phyloP scores from a whole-genome alignment of 1,140 invertebrate species.

The Trichonephila inaurata region DNA sequence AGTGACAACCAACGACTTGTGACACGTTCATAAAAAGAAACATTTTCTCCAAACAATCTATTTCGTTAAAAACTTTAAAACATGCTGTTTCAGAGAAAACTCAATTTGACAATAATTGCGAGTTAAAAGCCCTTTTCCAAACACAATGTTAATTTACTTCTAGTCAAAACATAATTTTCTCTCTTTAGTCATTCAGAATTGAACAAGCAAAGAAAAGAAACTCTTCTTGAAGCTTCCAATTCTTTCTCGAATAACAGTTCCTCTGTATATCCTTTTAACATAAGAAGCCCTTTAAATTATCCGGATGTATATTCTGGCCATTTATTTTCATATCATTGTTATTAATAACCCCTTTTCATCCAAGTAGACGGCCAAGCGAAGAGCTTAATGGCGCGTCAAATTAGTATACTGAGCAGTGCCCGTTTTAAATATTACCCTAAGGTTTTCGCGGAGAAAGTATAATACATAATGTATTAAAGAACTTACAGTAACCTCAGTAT shows the following conservation, averaged over 20 bases:
- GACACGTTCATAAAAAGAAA: not conserved
- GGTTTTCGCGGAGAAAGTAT: slow-evolving; percentile 44
- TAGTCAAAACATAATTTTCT: not conserved
- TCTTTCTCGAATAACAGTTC: not conserved
- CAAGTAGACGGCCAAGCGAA: slow-evolving; percentile 30
- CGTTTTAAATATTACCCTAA: slow-evolving; percentile 60
- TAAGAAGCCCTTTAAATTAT: slow-evolving; percentile 52
- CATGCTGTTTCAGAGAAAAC: not conserved
- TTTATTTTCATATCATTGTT: slow-evolving; percentile 60
- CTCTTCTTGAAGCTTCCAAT: not conserved
- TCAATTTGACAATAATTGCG: not conserved
- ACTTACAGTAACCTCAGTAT: slow-evolving; percentile 24
- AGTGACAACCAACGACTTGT: not conserved
- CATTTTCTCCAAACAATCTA: not conserved
- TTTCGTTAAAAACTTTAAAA: not conserved
- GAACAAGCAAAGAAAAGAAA: not conserved
- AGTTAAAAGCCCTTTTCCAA: slow-evolving; percentile 23
- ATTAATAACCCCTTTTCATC: slow-evolving; percentile 60
- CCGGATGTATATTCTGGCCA: slow-evolving; percentile 32
- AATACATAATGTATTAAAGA: slow-evolving; percentile 55
- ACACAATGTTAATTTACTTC: not conserved
- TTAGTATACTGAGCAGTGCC: slow-evolving; percentile 46
- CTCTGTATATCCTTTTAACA: slow-evolving; percentile 13
- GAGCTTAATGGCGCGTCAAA: slow-evolving; percentile 42
- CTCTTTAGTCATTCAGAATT: slow-evolving; percentile 3